Evolutionary conservation across 2,113 vertebrate species (phyloP).

Genomic region (Pterocles orientalis): DNA sequence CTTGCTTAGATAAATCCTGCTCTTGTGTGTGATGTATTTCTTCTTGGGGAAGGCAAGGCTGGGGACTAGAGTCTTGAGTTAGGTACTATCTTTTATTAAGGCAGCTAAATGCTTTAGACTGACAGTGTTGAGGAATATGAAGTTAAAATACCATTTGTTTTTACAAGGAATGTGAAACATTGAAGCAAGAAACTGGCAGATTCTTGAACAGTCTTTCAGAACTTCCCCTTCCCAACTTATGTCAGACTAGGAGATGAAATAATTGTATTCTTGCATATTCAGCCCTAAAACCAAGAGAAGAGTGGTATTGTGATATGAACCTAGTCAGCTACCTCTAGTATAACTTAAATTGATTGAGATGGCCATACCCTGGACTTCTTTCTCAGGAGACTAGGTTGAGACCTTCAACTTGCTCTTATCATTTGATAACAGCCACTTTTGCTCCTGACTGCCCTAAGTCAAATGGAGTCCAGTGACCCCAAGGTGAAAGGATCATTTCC

Average conservation of each 20-base stretch:
- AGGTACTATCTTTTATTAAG: background rate
- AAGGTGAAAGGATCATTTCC: constrained; percentile 31
- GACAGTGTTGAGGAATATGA: background rate
- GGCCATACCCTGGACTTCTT: background rate
- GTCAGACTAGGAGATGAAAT: background rate
- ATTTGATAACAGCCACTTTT: constrained; percentile 24
- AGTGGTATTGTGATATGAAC: background rate
- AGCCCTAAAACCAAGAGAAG: background rate
- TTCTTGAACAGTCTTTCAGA: background rate
- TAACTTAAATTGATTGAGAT: constrained; percentile 36
- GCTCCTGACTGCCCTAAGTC: background rate
- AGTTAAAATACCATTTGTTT: background rate
- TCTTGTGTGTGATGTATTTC: background rate
- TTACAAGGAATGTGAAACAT: background rate
- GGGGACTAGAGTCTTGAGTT: background rate
- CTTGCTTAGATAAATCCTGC: background rate
- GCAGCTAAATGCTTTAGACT: background rate
- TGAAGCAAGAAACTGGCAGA: background rate
- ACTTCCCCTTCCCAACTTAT: background rate
- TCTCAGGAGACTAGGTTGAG: constrained; percentile 2
- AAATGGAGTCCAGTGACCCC: constrained; percentile 12
- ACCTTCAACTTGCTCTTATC: constrained; percentile 29
- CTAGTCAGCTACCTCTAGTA: background rate
- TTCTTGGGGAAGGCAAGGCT: background rate
- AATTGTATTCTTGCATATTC: background rate